phyloP scores from a whole-genome alignment of 2,888 invertebrate species.

The Steinernema hermaphroditum region DNA sequence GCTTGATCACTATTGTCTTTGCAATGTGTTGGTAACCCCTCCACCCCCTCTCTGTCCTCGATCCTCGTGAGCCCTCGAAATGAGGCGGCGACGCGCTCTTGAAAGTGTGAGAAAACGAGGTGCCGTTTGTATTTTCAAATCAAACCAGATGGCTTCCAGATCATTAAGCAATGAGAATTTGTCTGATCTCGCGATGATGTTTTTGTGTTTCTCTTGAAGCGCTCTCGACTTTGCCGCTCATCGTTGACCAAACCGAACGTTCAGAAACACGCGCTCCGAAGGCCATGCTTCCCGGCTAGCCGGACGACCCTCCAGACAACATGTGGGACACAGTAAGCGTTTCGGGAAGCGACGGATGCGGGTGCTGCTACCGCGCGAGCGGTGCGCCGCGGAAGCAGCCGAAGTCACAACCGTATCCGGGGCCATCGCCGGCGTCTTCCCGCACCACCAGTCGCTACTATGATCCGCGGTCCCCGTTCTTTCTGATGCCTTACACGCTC shows the following conservation, averaged over 20 bases:
- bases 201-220: too few relatives aligned
- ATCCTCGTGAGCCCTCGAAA: neutral
- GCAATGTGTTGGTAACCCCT: slow-evolving; percentile 11
- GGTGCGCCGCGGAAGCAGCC: slow-evolving; percentile 13
- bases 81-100: neutral
- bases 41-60: neutral
- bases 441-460: neutral
- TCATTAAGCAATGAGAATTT: too few relatives aligned
- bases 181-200: too few relatives aligned
- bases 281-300: slow-evolving; percentile 31
- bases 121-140: neutral
- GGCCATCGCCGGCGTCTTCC: slow-evolving; percentile 2
- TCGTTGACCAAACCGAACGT: neutral
- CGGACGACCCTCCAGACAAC: neutral
- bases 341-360: slow-evolving; percentile 28
- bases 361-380: slow-evolving; percentile 22
- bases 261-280: slow-evolving; percentile 15
- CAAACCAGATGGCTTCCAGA: neutral
- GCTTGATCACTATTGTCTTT: slow-evolving; percentile 20
- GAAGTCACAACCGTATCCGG: slow-evolving; percentile 20
- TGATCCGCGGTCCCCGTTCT: slow-evolving; percentile 5
- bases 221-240: neutral
- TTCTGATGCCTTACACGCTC: slow-evolving; percentile 23
- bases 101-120: slow-evolving; percentile 20
- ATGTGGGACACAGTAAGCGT: slow-evolving; percentile 24